Conservation (phyloP, 2,888 invertebrate genomes). For the Sphaeridia pumilis region DNA sequence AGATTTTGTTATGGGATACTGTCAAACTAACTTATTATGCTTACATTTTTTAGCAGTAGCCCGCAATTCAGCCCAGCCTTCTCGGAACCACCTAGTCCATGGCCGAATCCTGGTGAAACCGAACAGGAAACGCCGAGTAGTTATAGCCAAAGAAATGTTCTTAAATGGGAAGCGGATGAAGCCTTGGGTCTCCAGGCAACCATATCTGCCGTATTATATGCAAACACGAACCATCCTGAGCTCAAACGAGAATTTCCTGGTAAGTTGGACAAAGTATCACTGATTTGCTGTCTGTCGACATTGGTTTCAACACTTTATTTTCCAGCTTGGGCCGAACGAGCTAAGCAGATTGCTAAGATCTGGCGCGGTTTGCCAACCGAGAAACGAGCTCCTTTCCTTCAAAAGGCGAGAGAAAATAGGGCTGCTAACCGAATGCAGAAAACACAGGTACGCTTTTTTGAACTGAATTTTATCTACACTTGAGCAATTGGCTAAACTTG, state of each 20-base stretch:
- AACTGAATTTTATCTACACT: too few relatives aligned
- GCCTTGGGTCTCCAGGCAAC: slow-evolving; percentile 81
- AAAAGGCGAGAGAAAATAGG: slow-evolving; percentile 83
- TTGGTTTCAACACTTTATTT: too few relatives aligned
- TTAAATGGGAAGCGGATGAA: slow-evolving; percentile 92
- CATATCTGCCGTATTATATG: slow-evolving; percentile 92
- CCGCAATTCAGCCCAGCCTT: slow-evolving; percentile 58
- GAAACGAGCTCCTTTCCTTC: slow-evolving; percentile 78
- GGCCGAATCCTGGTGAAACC: slow-evolving; percentile 40
- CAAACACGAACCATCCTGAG: slow-evolving; percentile 87
- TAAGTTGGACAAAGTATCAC: too few relatives aligned
- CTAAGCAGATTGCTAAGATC: slow-evolving; percentile 89
- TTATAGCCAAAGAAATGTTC: slow-evolving; percentile 67
- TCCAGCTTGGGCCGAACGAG: slow-evolving; percentile 77
- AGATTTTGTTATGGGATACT: too few relatives aligned
- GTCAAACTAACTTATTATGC: too few relatives aligned
- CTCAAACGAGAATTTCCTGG: slow-evolving; percentile 81
- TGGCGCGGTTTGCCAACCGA: slow-evolving; percentile 87
- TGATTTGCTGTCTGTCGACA: too few relatives aligned
- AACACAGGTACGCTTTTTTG: slow-evolving; percentile 71
- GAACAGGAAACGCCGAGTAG: slow-evolving; percentile 48
- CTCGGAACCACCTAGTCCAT: slow-evolving; percentile 50
- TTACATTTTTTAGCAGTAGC: slow-evolving; percentile 44
- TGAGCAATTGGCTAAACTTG: too few relatives aligned
- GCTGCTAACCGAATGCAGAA: slow-evolving; percentile 79